phyloP scores from a whole-genome alignment of 2,888 invertebrate genomes.

The Temnothorax ravouxi region DNA sequence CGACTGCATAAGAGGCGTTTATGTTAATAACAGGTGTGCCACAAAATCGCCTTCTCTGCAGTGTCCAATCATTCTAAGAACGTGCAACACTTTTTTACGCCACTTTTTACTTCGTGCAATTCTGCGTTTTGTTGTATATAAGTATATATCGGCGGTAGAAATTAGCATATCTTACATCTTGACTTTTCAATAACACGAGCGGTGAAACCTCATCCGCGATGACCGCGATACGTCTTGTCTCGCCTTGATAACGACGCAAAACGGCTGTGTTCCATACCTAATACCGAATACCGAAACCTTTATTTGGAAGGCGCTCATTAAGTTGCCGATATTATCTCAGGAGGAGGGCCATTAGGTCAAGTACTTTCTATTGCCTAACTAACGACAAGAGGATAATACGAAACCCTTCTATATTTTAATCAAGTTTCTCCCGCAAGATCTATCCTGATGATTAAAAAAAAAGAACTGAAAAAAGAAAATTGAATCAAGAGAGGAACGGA shows the following conservation, averaged over 20 bases:
- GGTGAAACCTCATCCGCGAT: background rate
- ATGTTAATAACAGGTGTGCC: background rate
- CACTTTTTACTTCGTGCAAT: background rate
- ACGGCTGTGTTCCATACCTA: background rate
- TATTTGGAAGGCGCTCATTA: background rate
- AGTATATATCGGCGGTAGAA: background rate
- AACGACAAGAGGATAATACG: background rate
- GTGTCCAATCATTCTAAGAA: background rate
- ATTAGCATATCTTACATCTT: conserved; percentile 11
- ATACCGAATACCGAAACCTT: background rate
- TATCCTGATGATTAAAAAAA: background rate
- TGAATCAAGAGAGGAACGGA: background rate
- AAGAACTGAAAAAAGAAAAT: background rate
- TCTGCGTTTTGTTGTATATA: background rate
- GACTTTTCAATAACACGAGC: background rate
- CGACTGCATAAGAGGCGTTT: background rate
- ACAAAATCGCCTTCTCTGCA: background rate
- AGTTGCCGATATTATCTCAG: background rate
- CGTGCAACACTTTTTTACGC: background rate
- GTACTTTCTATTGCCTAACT: conserved; percentile 3
- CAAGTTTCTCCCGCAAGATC: background rate
- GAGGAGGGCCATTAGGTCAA: background rate
- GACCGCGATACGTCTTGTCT: background rate
- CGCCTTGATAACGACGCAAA: background rate
- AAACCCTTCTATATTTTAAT: conserved; percentile 11